Evolutionary conservation across 2,888 invertebrate species (phyloP), one percentile per base, ranked within the genome.

Genomic region (Candidula unifasciata): DNA sequence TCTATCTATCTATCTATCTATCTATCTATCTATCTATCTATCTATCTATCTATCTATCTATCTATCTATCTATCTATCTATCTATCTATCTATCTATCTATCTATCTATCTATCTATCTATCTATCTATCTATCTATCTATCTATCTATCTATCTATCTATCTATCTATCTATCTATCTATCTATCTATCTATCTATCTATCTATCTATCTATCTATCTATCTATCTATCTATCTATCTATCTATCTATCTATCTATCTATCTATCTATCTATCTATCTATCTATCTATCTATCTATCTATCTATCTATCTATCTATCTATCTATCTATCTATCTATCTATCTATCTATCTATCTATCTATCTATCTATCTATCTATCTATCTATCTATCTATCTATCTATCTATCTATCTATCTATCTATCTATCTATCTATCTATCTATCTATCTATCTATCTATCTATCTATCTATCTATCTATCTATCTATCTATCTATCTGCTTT

Each of bases 231-330:
- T 44, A 13, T 13, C 44, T 44, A 13, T 44, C 44, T 44, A 13
- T 44, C 13, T 10, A 10, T 60, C 60, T 60, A 3, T 69, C 69
- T 69, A 5, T 80, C 80, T 80, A 27, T 80, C 71, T 80, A 10
- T 80, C 71, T 69, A 21, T 69, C 71, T 80, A 1, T 80, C 30
- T 71, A 5, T 80, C 71, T 80, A 8, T 80, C 71, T 80, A 21
- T 71, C 33, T 71, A 21, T 80, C 30, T 80, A 21, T 80, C 52
- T 80, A 5, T 80, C 52, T 80, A 5, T 71, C 52, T 80, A 5
- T 71, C 30, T 80, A n/a, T 80, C 30, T 80, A n/a, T 52, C 35
- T 27, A 24, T 37, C 18, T 52, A 52, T n/a, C 35, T 54, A 18
- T 54, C 60, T 16, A n/a, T 60, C 60, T 60, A n/a, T 60, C 60